Percentiles rank a stretch among this genome's conserved stretches.
These are phyloP conservation scores for Sylvia atricapilla DNA, from an alignment of 2,113 vertebrate genomes.

Conservation along the genomic window DNA sequence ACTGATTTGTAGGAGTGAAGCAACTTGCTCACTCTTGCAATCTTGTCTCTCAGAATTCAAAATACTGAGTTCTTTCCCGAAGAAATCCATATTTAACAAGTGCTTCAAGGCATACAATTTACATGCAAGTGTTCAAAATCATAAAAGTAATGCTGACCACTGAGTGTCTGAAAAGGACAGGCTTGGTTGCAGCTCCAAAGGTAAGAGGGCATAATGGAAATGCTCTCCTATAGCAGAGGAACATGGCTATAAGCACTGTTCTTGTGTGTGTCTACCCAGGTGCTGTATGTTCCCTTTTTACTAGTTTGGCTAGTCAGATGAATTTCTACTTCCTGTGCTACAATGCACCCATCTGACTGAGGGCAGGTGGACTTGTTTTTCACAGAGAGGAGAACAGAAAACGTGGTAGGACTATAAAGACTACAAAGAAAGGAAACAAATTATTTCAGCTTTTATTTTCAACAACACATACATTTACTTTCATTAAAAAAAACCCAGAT, in stretches of 20 bases:
- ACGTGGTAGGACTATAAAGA: background rate
- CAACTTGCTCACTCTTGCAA: background rate
- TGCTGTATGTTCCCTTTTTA: background rate
- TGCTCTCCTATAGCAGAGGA: background rate
- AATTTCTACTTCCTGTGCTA: background rate
- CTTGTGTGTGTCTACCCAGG: background rate
- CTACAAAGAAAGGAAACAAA: background rate
- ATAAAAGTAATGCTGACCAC: background rate
- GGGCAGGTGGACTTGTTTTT: background rate
- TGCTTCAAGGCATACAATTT: background rate
- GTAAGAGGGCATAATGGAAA: background rate
- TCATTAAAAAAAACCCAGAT: rapidly evolving
- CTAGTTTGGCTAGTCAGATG: background rate
- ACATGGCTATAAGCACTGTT: background rate
- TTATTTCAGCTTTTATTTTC: background rate
- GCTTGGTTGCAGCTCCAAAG: background rate
- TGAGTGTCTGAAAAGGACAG: background rate
- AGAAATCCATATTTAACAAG: background rate
- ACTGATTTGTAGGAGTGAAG: background rate
- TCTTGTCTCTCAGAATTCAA: background rate
- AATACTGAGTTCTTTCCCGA: background rate
- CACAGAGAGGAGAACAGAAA: background rate
- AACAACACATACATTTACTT: background rate
- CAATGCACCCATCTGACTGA: background rate
- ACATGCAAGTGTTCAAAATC: background rate